These are phyloP conservation scores for Rhizoglyphus robini DNA, from an alignment of 1,140 invertebrate genomes.

Conservation along the genomic window DNA sequence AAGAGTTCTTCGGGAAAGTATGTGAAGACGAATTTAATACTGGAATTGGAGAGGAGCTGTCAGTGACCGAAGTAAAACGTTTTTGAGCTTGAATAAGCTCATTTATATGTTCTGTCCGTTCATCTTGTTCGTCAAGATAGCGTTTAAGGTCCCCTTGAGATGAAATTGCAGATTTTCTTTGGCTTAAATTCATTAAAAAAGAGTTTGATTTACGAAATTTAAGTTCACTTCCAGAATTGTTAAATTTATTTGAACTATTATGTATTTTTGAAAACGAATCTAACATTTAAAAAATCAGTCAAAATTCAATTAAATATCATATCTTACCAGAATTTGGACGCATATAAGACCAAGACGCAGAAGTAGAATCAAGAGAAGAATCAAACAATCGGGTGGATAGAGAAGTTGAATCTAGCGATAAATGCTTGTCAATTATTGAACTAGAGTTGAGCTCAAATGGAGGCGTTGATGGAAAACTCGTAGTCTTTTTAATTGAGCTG, in stretches of 20 bases:
- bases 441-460: neutral
- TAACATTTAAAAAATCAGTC: neutral
- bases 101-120: neutral
- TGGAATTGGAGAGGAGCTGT: neutral
- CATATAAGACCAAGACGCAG: neutral
- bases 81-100: neutral
- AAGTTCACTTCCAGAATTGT: neutral
- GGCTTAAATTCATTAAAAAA: neutral
- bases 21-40: neutral
- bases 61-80: neutral
- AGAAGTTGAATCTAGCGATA: neutral
- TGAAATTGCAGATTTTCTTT: neutral
- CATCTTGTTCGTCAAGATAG: neutral
- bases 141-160: neutral
- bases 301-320: neutral
- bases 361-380: neutral
- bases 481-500: neutral
- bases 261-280: neutral
- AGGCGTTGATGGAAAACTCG: slow-evolving; percentile 13
- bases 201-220: neutral
- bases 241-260: neutral
- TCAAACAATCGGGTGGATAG: neutral
- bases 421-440: neutral
- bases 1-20: neutral
- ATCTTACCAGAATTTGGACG: neutral